Conservation (phyloP, 2,113 vertebrate genomes). For the Prionailurus bengalensis region DNA sequence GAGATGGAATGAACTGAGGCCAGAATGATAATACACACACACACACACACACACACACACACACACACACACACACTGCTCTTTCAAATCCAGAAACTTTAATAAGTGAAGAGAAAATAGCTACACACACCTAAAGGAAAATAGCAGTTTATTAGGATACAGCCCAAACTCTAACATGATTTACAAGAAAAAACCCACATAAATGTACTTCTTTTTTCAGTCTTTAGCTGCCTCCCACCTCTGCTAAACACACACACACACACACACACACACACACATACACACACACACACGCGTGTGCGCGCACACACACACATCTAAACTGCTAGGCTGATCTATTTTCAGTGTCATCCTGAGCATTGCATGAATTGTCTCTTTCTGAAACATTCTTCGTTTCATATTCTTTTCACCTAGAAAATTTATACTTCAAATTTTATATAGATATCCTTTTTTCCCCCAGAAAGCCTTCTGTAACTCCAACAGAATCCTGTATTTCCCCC, state of each 20-base stretch:
- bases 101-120: conserved; percentile 21
- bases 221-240: background rate
- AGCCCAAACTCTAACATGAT: background rate
- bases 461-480: background rate
- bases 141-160: background rate
- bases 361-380: background rate
- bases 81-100: background rate
- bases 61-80: no score
- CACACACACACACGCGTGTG: background rate
- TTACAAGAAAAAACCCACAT: background rate
- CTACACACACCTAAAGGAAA: background rate
- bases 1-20: background rate
- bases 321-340: background rate
- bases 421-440: conserved; percentile 30
- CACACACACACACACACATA: background rate
- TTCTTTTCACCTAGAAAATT: background rate
- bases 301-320: background rate
- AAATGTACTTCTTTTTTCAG: background rate
- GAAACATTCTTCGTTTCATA: background rate
- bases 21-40: background rate
- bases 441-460: background rate
- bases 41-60: no score
- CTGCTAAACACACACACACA: background rate
- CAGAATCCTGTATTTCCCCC: background rate
- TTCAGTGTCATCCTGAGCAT: background rate